Evolutionary conservation across 2,888 invertebrate species (phyloP).

Genomic region (Marasmarcha lunaedactyla): DNA sequence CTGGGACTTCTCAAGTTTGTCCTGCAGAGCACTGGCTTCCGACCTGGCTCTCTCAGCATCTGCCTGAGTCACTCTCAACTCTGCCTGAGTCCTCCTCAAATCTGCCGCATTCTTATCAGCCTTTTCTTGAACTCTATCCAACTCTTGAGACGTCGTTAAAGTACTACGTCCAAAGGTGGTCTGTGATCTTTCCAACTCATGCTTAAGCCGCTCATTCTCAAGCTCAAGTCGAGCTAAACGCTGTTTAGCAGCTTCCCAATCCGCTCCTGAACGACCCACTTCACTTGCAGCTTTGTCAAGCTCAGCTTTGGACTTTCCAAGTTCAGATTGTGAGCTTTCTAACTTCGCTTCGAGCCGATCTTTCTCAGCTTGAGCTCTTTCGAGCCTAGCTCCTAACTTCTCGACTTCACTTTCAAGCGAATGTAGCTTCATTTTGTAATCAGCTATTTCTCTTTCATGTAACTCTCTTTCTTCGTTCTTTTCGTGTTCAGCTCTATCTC

Average conservation of each 20-base stretch:
- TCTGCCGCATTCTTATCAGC: conserved; percentile 89
- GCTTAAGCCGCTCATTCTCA: conserved; percentile 89
- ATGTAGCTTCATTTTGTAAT: conserved; percentile 94
- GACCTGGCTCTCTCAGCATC: conserved; percentile 89
- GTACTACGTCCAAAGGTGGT: conserved; percentile 87
- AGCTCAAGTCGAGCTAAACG: conserved; percentile 86
- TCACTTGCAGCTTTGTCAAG: conserved; percentile 92
- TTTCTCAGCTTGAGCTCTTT: conserved; percentile 90
- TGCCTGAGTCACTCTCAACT: conserved; percentile 90
- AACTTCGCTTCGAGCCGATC: conserved; percentile 91
- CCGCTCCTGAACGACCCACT: conserved; percentile 88
- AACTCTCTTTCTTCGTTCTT: conserved; percentile 95
- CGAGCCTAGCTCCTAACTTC: conserved; percentile 86
- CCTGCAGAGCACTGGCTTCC: conserved; percentile 87
- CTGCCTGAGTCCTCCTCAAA: conserved; percentile 88
- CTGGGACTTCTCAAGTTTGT: conserved; percentile 93
- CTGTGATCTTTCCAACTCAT: conserved; percentile 87
- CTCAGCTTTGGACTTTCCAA: conserved; percentile 95
- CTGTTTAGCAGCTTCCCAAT: conserved; percentile 89
- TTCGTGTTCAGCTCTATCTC: conserved; percentile 95
- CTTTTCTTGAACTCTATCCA: conserved; percentile 85
- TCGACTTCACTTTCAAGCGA: conserved; percentile 92
- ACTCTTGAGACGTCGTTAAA: conserved; percentile 83
- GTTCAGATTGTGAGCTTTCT: conserved; percentile 92
- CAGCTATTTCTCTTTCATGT: conserved; percentile 92